Percentiles rank a stretch among this genome's conserved stretches.
Conservation (phyloP, 2,797 vertebrate species). For the Chloroceryle amazona region DNA sequence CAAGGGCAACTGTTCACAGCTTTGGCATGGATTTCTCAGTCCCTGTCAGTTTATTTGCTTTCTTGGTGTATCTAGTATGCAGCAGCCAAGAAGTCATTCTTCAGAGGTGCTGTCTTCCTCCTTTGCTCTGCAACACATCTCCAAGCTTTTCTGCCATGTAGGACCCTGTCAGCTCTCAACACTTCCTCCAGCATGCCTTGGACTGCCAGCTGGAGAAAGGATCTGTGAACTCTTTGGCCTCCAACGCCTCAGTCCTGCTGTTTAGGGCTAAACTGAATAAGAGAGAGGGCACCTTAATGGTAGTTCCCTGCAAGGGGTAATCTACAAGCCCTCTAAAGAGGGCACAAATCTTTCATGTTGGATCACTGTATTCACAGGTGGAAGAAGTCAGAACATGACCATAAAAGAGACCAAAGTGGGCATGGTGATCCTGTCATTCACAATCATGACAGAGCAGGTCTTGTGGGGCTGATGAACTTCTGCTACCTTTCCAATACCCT, state of each 20-base stretch:
- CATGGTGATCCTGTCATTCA: background rate
- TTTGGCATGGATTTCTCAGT: background rate
- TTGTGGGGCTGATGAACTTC: background rate
- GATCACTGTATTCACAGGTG: background rate
- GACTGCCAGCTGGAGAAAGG: background rate
- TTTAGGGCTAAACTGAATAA: background rate
- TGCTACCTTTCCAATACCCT: background rate
- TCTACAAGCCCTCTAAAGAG: background rate
- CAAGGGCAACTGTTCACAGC: background rate
- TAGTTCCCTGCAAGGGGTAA: background rate
- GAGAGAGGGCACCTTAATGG: background rate
- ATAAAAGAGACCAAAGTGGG: background rate
- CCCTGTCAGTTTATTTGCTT: background rate
- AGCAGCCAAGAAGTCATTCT: background rate
- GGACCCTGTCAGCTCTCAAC: background rate
- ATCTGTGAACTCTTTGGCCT: background rate
- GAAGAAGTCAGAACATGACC: background rate
- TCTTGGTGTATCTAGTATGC: background rate
- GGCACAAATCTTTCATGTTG: background rate
- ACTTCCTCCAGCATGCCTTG: background rate
- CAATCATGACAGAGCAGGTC: rapidly evolving
- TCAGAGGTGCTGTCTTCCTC: rapidly evolving
- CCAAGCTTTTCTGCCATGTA: background rate
- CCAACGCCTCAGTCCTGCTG: background rate
- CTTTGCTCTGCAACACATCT: background rate